These are phyloP conservation scores for Cynodonichthys magdalenae DNA, from an alignment of 2,797 vertebrate genomes.

Conservation along the genomic window DNA sequence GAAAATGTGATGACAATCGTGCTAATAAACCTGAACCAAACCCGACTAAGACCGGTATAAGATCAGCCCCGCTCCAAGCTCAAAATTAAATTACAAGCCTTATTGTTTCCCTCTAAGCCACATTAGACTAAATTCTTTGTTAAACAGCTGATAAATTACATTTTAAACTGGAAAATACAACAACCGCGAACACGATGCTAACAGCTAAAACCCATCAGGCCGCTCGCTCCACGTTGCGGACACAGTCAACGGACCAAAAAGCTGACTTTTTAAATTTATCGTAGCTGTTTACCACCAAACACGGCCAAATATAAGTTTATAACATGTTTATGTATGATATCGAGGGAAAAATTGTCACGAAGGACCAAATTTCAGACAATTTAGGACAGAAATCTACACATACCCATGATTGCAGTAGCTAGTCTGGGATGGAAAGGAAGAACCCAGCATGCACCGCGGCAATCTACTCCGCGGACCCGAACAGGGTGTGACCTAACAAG, in stretches of 20 bases:
- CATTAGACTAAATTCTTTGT: too few relatives aligned
- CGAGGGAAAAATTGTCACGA: fast-evolving
- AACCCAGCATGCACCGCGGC: slow-evolving; percentile 76
- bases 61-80: too few relatives aligned
- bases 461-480: slow-evolving; percentile 66
- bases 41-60: too few relatives aligned
- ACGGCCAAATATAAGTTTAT: neutral
- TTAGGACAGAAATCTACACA: slow-evolving; percentile 15
- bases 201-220: slow-evolving; percentile 8
- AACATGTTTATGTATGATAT: neutral
- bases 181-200: slow-evolving; percentile 32
- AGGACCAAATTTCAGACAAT: fast-evolving
- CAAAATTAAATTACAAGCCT: too few relatives aligned
- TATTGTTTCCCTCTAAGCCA: too few relatives aligned
- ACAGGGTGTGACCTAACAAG: neutral
- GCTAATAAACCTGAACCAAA: too few relatives aligned
- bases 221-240: slow-evolving; percentile 79
- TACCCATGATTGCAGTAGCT: slow-evolving; percentile 81
- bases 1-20: too few relatives aligned
- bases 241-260: neutral
- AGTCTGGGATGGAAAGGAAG: slow-evolving; percentile 82
- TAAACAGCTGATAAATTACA: neutral
- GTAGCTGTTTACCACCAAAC: fast-evolving
- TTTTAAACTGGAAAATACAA: slow-evolving; percentile 13
- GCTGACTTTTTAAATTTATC: fast-evolving